These are phyloP conservation scores for Ascaphus truei DNA, from an alignment of 2,113 vertebrate species.

Conservation along the genomic window DNA sequence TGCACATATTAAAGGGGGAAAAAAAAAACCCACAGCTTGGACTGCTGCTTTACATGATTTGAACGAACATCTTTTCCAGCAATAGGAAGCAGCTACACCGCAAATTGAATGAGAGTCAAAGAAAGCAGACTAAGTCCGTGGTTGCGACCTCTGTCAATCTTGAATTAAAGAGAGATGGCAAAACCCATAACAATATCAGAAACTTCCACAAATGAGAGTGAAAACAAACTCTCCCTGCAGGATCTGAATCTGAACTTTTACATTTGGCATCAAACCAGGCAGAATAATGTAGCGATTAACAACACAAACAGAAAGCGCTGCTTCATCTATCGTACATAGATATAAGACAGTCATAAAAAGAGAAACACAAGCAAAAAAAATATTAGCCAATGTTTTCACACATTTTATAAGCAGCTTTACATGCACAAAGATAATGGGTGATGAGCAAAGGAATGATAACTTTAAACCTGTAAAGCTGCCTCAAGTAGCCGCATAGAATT, in stretches of 20 bases:
- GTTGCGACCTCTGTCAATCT: no score
- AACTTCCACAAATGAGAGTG: no score
- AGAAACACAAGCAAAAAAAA: slow-evolving; percentile 4
- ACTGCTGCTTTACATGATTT: no score
- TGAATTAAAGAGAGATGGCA: no score
- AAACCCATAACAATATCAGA: no score
- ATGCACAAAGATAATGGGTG: slow-evolving; percentile 27
- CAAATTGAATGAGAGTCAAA: no score
- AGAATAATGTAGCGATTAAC: slow-evolving; percentile 32
- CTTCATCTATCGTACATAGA: slow-evolving; percentile 7
- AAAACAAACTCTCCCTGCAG: background rate
- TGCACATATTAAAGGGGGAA: no score
- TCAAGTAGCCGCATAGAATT: slow-evolving; percentile 9
- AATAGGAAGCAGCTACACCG: no score
- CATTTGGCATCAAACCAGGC: slow-evolving; percentile 5
- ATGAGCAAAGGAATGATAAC: slow-evolving; percentile 13
- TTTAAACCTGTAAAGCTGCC: slow-evolving; percentile 9
- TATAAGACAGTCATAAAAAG: slow-evolving; percentile 10
- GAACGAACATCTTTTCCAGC: no score
- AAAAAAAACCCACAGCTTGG: no score
- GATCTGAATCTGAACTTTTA: slow-evolving; percentile 10
- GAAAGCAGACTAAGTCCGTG: no score
- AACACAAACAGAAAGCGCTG: slow-evolving; percentile 22
- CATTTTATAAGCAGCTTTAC: slow-evolving; percentile 27
- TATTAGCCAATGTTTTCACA: slow-evolving; percentile 29